Evolutionary conservation across 1,140 invertebrate genomes (phyloP).

Genomic region (Mylabris phalerata): DNA sequence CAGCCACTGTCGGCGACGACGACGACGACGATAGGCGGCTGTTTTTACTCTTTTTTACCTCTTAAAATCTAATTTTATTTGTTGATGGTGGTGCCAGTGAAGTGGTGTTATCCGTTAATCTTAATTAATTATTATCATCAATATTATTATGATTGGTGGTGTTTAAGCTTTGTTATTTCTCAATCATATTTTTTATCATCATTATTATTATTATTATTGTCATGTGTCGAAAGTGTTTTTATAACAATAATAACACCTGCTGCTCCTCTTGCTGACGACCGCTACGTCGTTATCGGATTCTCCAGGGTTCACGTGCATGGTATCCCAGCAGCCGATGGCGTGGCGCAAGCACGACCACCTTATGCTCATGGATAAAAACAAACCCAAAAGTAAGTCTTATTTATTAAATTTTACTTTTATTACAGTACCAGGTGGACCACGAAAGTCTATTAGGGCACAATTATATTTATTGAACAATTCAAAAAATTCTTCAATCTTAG

Average conservation of each 20-base stretch:
- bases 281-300: neutral
- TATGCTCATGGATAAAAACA: conserved; percentile 64
- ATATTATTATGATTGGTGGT: conserved; percentile 41
- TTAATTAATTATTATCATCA: conserved; percentile 20
- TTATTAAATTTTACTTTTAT: too few species aligned
- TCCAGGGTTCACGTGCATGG: conserved; percentile 36
- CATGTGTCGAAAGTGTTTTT: conserved; percentile 35
- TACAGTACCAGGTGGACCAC: too few species aligned
- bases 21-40: conserved; percentile 9
- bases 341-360: conserved; percentile 68
- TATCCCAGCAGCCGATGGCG: conserved; percentile 54
- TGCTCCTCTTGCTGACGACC: conserved; percentile 27
- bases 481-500: too few species aligned
- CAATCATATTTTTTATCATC: conserved; percentile 40
- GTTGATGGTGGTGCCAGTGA: neutral
- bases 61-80: neutral
- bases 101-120: conserved; percentile 29
- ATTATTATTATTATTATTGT: conserved; percentile 44
- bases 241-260: conserved; percentile 20
- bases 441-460: too few species aligned
- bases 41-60: conserved; percentile 4
- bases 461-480: too few species aligned
- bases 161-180: conserved; percentile 44
- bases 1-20: conserved; percentile 6
- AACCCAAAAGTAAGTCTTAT: conserved; percentile 57